phyloP scores from a whole-genome alignment of 2,113 vertebrate genomes.

The Carettochelys insculpta region DNA sequence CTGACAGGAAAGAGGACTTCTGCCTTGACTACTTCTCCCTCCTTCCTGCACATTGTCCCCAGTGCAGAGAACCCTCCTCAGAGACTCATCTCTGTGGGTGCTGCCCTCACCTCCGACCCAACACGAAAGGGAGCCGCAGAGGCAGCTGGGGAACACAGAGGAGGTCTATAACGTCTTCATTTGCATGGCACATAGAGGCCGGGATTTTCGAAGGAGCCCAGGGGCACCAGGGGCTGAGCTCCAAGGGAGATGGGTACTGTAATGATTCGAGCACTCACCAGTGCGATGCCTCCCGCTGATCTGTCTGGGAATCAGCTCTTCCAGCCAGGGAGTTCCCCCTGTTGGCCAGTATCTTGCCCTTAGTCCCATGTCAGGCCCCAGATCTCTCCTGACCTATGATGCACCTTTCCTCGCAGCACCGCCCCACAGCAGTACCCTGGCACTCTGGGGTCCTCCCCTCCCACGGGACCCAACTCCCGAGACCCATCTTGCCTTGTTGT shows the following conservation, averaged over 20 bases:
- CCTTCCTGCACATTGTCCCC: background rate
- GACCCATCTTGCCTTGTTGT: too few species aligned
- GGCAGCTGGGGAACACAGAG: background rate
- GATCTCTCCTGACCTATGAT: too few species aligned
- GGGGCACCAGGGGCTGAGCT: background rate
- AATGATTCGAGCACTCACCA: too few species aligned
- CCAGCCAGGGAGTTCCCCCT: too few species aligned
- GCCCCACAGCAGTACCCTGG: too few species aligned
- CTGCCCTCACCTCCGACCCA: background rate
- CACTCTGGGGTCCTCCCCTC: too few species aligned
- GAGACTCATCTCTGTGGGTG: background rate
- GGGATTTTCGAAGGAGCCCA: background rate
- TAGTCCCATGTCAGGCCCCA: too few species aligned
- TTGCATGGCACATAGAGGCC: background rate
- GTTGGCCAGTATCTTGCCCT: too few species aligned
- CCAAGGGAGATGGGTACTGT: background rate
- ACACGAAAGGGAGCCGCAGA: background rate
- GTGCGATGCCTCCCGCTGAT: too few species aligned
- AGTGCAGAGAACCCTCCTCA: background rate
- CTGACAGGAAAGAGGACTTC: background rate
- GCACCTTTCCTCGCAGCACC: too few species aligned
- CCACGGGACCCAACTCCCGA: too few species aligned
- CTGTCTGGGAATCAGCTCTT: too few species aligned
- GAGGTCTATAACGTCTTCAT: background rate
- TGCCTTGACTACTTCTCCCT: background rate